Base-by-base conservation (phyloP, 2,888 invertebrate species). In the Polydrusus pterygomalis region DNA sequence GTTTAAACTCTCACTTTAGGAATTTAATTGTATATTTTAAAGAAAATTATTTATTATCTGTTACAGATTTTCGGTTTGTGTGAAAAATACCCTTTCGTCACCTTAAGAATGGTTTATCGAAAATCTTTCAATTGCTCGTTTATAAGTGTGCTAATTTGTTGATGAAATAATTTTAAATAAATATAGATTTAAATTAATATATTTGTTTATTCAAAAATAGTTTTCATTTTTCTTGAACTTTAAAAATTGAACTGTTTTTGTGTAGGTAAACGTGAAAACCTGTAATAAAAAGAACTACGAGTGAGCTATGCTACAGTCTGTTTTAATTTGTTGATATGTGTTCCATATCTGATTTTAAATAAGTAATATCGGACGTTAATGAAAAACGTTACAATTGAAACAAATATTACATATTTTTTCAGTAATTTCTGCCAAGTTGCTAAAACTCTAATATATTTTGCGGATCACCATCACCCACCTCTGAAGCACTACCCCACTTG, bases 61-160 rank as follows among this genome's bases (percentile, higher is more conserved):
- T 47, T 17, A 47, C 15, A 17, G 17, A 47, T 17, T 47, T 45
- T 45, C 15, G 45, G 45, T 15, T n/a, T 45, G 3, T 45, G 45
- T 47, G 47, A 47, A 47, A 47, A 47, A 47, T 47, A 47, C 17
- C 47, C 47, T 47, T 17, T 47, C 47, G 47, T 47, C 47, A 47
- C 47, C n/a, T 17, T n/a, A 47, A 47, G 17, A 47, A 47, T 47
- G 47, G 47, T 47, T 47, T 47, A 47, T 47, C 2, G 15, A 47
- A 47, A 6, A 47, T 47, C 47, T 47, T 17, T 47, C 47, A 47
- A 9, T 47, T 17, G 17, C 1, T 47, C 47, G 2, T 47, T 47
- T 47, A 47, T 47, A 47, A 17, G 8, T 13, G 47, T 17, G 47
- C n/a, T n/a, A 43, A 43, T 43, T 43, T 43, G 43, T 47, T 47